A percentile compares a stretch with the other conserved stretches of the same genome.
Conservation (phyloP, 64 coral and sea anemone species). For the Pocillopora verrucosa region DNA sequence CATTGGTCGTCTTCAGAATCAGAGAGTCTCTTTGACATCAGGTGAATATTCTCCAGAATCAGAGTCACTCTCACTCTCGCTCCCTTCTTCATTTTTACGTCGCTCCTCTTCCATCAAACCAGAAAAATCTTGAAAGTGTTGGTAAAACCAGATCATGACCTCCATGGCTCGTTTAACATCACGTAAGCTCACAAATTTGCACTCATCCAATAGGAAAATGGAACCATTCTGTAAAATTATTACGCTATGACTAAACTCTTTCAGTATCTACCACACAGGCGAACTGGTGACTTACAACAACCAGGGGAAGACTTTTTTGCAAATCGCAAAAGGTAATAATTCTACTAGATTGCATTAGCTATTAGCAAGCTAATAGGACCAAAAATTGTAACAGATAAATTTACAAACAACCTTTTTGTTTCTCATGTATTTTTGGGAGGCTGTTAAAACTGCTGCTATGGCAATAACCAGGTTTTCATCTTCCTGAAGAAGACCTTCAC, state of each 20-base stretch:
- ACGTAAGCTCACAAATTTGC: constrained; percentile 70
- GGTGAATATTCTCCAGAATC: neutral
- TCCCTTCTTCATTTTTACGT: neutral
- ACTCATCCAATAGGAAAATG: constrained; percentile 59
- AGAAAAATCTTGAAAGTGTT: constrained; percentile 10
- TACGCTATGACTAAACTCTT: no score
- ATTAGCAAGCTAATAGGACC: neutral
- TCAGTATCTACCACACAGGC: no score
- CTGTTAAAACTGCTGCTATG: constrained; percentile 46
- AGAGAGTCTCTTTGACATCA: neutral
- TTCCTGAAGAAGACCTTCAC: constrained; percentile 30
- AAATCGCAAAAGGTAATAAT: no score
- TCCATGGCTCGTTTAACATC: constrained; percentile 80
- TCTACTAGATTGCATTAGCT: neutral
- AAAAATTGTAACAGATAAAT: neutral
- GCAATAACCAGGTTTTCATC: constrained; percentile 26
- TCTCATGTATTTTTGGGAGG: constrained; percentile 54
- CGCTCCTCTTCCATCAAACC: neutral
- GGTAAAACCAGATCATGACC: constrained; percentile 75
- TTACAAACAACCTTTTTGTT: constrained; percentile 1
- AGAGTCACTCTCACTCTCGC: neutral
- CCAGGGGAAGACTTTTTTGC: no score
- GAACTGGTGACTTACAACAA: no score
- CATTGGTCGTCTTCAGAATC: neutral
- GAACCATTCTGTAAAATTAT: neutral